Evolutionary conservation across 1,140 invertebrate genomes (phyloP).

Genomic region (Vollenhovia emeryi): DNA sequence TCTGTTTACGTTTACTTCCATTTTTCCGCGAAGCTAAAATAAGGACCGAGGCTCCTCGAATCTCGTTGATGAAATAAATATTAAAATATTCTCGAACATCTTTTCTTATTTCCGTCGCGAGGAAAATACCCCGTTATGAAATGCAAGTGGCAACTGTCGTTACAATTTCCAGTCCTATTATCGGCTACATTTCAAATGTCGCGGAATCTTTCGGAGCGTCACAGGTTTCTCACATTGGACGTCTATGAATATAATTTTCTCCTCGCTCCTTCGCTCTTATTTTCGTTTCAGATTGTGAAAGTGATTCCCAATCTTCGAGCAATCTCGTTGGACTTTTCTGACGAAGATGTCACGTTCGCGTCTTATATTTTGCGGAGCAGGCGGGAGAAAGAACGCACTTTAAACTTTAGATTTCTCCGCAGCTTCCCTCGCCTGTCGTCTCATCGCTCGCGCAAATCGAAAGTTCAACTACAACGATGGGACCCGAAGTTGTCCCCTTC

Average conservation of each 20-base stretch:
- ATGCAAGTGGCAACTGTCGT: not conserved
- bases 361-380: constrained; percentile 24
- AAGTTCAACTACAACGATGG: constrained; percentile 30
- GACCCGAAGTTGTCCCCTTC: constrained; percentile 3
- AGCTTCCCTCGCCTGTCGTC: not conserved
- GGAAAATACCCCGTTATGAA: not conserved
- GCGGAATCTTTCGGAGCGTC: not conserved
- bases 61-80: constrained; percentile 26
- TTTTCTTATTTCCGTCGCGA: not conserved
- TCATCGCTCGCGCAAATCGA: constrained; percentile 40
- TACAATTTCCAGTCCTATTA: not conserved
- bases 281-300: constrained; percentile 60
- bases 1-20: not conserved
- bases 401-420: constrained; percentile 49
- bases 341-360: constrained; percentile 14
- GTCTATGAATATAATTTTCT: constrained; percentile 46
- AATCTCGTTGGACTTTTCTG: not conserved
- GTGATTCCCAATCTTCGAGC: constrained; percentile 57
- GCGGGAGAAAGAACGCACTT: constrained; percentile 20
- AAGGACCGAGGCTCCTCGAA: not conserved
- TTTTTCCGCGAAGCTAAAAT: constrained; percentile 22
- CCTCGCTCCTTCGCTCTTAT: constrained; percentile 64
- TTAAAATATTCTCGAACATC: not conserved
- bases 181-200: not conserved
- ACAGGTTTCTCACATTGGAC: not conserved